Base-by-base conservation (phyloP, 92 coral and sea anemone genomes). In the Zoanthus sociatus region DNA sequence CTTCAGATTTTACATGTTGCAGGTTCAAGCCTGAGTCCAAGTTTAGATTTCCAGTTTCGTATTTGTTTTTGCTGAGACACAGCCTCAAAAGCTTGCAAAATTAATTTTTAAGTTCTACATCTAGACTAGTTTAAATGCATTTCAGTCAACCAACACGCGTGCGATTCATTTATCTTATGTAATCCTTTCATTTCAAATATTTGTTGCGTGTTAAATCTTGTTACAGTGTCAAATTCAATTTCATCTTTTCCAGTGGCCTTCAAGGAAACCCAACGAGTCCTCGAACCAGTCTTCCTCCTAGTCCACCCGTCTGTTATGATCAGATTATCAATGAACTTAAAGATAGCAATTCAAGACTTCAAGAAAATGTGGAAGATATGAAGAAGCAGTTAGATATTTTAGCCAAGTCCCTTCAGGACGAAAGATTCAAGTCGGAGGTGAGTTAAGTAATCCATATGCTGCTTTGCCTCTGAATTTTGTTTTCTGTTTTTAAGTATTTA, bases 351-450 rank as follows among this genome's bases (percentile, higher is more conserved):
- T 56, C 85, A 48, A 87, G 92, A 68, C 82, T 94, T 21, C 83
- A 82, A 30, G 87, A 86, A 3, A 58, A 67, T 66, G 73, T 94
- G 20, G 95, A 94, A 11, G 78, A 88, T 61, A 77, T 94, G 79
- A 94, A 74, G n/a, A n/a, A 87, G 3, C 94, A 96, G 17, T 77
- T 94, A 78, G 94, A 96, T 37, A 69, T 93, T n/a, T 85, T 96
- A 7, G 98, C 98, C 21, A 90, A 90, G 71, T 96, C 98, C 9
- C 91, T 96, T 42, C 98, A 96, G 76, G 98, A 96, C 68, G 98
- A 96, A 68, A 90, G 98, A 88, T 94, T 88, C 58, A 93, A 93
- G 66, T 91, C 98, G 5, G 98, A 96, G 98, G 98, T 94, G 69
- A 47, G 94, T 55, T 3, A 15, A 50, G 42, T 33, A 1, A 1